Conservation (phyloP, 2,797 vertebrate species). For the Acipenser ruthenus region DNA sequence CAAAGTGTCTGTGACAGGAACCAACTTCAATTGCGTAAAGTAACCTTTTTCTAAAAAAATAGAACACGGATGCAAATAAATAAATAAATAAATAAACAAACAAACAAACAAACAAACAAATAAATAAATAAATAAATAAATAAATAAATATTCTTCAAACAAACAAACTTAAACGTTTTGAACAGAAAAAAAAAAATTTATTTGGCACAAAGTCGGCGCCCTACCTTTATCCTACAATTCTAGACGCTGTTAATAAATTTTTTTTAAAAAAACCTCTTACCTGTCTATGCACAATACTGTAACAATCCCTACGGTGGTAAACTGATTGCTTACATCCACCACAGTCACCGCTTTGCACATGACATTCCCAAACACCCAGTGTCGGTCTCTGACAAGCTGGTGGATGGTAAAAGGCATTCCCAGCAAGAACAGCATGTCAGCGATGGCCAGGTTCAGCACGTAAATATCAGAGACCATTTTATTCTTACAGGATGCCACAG, state of each 20-base stretch:
- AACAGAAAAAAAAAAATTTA: too few relatives aligned
- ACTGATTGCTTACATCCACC: slow-evolving; percentile 73
- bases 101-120: too few relatives aligned
- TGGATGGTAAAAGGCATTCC: slow-evolving; percentile 77
- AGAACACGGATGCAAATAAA: too few relatives aligned
- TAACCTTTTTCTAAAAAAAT: too few relatives aligned
- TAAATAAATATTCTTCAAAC: too few relatives aligned
- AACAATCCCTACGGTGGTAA: slow-evolving; percentile 70
- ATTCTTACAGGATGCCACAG: slow-evolving; percentile 65
- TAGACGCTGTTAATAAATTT: too few relatives aligned
- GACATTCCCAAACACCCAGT: slow-evolving; percentile 72
- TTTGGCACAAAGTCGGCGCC: too few relatives aligned
- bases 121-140: too few relatives aligned
- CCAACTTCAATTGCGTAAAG: too few relatives aligned
- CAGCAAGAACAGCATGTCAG: slow-evolving; percentile 67
- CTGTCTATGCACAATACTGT: slow-evolving; percentile 70
- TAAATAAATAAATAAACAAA: too few relatives aligned
- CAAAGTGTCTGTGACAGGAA: too few relatives aligned
- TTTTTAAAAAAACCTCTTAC: slow-evolving; percentile 35
- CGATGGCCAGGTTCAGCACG: slow-evolving; percentile 66
- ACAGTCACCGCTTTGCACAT: slow-evolving; percentile 74
- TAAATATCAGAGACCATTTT: slow-evolving; percentile 73
- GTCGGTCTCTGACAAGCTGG: slow-evolving; percentile 65
- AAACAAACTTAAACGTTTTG: too few relatives aligned
- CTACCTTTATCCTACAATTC: neutral